Evolutionary conservation across 2,113 vertebrate genomes (phyloP).

Genomic region (Setophaga kirtlandii): DNA sequence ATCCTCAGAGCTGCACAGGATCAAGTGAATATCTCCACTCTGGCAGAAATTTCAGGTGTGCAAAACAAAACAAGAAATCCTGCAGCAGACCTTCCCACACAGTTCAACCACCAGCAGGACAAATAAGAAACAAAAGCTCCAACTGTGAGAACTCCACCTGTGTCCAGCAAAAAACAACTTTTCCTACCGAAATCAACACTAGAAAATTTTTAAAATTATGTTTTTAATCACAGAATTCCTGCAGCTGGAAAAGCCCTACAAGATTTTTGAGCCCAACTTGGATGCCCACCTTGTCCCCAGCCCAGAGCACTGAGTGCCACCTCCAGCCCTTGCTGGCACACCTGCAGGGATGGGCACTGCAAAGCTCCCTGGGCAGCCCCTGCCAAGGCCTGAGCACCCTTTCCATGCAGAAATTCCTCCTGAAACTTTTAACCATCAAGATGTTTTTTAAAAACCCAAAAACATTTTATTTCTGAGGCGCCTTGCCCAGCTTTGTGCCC

Average conservation of each 20-base stretch:
- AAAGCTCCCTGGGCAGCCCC: not conserved
- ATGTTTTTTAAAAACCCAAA: not conserved
- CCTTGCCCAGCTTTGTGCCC: not conserved
- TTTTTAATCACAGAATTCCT: not conserved
- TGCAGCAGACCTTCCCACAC: not conserved
- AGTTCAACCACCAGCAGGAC: not conserved
- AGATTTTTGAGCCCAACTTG: too few species aligned
- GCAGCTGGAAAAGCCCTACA: fast-evolving
- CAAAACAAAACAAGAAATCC: not conserved
- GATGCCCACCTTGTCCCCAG: not conserved
- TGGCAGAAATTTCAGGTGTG: not conserved
- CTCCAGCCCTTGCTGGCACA: not conserved
- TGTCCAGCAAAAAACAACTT: fast-evolving
- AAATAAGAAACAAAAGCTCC: not conserved
- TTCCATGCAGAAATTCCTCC: fast-evolving
- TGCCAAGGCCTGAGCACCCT: not conserved
- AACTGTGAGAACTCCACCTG: fast-evolving
- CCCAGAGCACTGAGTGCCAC: not conserved
- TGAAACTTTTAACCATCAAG: not conserved
- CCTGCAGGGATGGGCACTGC: not conserved
- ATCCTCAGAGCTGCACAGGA: not conserved
- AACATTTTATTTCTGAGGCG: not conserved
- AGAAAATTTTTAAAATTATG: fast-evolving
- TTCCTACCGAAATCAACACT: not conserved
- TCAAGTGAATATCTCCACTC: not conserved